Conservation (phyloP, 2,113 vertebrate species). For the Sphyrna mokarran region DNA sequence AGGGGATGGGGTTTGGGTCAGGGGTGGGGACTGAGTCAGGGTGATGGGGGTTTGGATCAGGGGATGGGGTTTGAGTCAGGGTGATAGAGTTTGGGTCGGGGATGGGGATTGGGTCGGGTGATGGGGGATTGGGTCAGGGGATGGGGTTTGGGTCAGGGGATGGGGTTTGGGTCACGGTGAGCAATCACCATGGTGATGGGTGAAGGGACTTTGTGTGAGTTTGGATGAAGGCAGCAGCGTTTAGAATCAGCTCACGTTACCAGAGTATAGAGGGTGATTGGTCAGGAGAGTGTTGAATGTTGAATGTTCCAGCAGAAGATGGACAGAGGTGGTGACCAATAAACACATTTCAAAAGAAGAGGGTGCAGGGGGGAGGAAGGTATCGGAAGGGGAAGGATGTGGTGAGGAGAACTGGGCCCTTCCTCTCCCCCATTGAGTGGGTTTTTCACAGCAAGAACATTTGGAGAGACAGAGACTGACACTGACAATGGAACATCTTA, state of each 20-base stretch:
- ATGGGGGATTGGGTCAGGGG: too few relatives aligned
- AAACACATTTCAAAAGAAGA: too few relatives aligned
- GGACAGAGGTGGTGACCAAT: neutral
- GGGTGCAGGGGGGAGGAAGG: too few relatives aligned
- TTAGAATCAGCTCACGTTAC: neutral
- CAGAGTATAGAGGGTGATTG: neutral
- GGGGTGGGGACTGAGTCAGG: too few relatives aligned
- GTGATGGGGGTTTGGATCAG: too few relatives aligned
- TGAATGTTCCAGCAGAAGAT: neutral
- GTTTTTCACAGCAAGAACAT: neutral
- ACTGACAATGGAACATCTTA: slow-evolving; percentile 43
- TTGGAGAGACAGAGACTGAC: neutral
- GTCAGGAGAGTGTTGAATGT: neutral
- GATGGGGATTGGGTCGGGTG: too few relatives aligned
- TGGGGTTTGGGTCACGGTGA: neutral
- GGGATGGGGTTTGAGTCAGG: too few relatives aligned
- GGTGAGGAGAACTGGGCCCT: neutral
- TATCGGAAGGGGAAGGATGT: too few relatives aligned
- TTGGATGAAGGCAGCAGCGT: neutral
- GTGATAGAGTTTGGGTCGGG: too few relatives aligned
- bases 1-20: too few relatives aligned
- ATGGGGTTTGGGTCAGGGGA: too few relatives aligned
- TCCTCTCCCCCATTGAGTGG: slow-evolving; percentile 40
- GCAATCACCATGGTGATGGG: neutral
- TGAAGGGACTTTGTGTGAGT: neutral